Percentiles rank a stretch among this genome's conserved stretches.
These are phyloP conservation scores for Pardosa pseudoannulata DNA, from an alignment of 2,888 invertebrate species.

Conservation along the genomic window DNA sequence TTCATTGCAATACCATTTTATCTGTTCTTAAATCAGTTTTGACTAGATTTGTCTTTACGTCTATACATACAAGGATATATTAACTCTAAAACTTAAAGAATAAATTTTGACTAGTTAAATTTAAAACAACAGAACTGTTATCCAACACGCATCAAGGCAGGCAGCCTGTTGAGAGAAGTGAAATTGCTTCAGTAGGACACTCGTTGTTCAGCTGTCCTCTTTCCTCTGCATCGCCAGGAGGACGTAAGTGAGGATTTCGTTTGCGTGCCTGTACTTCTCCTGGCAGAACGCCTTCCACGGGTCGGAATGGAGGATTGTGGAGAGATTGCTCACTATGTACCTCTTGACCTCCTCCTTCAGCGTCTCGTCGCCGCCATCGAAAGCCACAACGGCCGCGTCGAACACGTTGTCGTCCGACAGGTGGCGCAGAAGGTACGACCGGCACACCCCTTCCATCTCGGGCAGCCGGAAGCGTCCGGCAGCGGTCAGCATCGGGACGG, in stretches of 20 bases:
- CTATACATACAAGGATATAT: too few relatives aligned
- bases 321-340: background rate
- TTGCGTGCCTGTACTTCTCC: background rate
- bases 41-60: too few relatives aligned
- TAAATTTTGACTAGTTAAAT: too few relatives aligned
- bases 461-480: background rate
- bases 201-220: too few relatives aligned
- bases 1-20: too few relatives aligned
- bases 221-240: background rate
- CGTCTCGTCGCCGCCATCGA: background rate
- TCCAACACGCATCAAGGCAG: too few relatives aligned
- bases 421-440: background rate
- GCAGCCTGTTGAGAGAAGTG: too few relatives aligned
- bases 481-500: background rate
- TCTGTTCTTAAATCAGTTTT: too few relatives aligned
- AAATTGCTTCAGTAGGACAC: too few relatives aligned
- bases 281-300: background rate
- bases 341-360: background rate
- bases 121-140: too few relatives aligned
- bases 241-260: background rate
- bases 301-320: background rate
- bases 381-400: background rate
- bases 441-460: background rate
- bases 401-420: background rate
- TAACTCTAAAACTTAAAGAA: too few relatives aligned